Evolutionary conservation across 1,140 invertebrate species (phyloP).

Genomic region (Wiebesia pumilae): DNA sequence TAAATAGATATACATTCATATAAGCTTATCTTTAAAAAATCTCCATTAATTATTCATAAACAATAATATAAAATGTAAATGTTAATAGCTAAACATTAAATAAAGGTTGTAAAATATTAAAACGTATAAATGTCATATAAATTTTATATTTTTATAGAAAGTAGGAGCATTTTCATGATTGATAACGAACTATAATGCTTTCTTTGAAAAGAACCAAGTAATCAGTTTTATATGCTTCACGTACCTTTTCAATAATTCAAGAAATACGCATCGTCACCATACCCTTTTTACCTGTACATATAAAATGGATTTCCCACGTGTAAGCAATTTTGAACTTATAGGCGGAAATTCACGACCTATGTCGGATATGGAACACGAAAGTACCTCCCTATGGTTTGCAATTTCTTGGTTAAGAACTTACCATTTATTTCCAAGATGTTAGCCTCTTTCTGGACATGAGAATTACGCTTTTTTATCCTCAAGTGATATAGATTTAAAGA

Average conservation of each 20-base stretch:
- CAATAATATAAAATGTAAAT: no score
- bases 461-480: background rate
- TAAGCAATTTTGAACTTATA: constrained; percentile 27
- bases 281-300: constrained; percentile 2
- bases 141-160: no score
- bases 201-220: background rate
- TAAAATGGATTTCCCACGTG: constrained; percentile 16
- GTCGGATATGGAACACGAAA: background rate
- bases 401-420: constrained; percentile 25
- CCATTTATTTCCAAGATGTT: constrained; percentile 29
- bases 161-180: no score
- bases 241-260: background rate
- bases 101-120: no score
- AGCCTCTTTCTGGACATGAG: no score
- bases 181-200: background rate
- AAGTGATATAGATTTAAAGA: background rate
- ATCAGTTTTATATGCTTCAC: background rate
- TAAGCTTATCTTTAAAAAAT: no score
- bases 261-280: constrained; percentile 19
- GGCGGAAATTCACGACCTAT: background rate
- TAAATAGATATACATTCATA: no score
- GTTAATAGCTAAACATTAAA: no score
- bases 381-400: background rate
- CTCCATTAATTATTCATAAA: no score
- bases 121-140: no score